Evolutionary conservation across 2,113 vertebrate species (phyloP).

Genomic region (Hippocampus mohnikei): DNA sequence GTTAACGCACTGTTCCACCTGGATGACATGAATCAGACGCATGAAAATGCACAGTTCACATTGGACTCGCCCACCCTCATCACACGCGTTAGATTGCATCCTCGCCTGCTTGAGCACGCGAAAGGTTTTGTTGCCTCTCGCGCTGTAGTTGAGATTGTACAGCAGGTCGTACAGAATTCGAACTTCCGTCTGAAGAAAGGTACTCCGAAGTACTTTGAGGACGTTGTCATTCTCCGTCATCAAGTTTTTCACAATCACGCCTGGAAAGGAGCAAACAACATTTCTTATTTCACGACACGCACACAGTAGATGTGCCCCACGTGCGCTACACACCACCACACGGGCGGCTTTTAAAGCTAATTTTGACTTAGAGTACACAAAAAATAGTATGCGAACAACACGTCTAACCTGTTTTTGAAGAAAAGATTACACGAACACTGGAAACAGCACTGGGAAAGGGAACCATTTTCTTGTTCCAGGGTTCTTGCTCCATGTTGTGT

Average conservation of each 20-base stretch:
- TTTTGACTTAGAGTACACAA: rapidly evolving
- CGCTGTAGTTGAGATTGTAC: constrained; percentile 59
- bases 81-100: background rate
- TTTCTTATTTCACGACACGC: background rate
- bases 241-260: background rate
- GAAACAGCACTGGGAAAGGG: constrained; percentile 41
- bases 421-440: constrained; percentile 23
- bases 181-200: constrained; percentile 67
- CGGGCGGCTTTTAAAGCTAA: too few relatives aligned
- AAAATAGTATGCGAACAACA: rapidly evolving
- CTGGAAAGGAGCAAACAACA: constrained; percentile 17
- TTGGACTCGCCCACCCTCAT: background rate
- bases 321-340: background rate
- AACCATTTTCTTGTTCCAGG: constrained; percentile 55
- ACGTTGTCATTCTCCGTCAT: constrained; percentile 20
- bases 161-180: constrained; percentile 66
- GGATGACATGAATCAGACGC: background rate
- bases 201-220: constrained; percentile 51
- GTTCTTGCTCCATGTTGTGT: constrained; percentile 39
- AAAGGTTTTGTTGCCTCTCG: constrained; percentile 63
- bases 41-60: background rate
- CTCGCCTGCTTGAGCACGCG: constrained; percentile 68
- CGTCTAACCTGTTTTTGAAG: constrained; percentile 30
- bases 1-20: constrained; percentile 77
- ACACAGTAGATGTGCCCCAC: constrained; percentile 11